phyloP scores from a whole-genome alignment of 2,888 invertebrate species.

The Cerastis rubricosa region DNA sequence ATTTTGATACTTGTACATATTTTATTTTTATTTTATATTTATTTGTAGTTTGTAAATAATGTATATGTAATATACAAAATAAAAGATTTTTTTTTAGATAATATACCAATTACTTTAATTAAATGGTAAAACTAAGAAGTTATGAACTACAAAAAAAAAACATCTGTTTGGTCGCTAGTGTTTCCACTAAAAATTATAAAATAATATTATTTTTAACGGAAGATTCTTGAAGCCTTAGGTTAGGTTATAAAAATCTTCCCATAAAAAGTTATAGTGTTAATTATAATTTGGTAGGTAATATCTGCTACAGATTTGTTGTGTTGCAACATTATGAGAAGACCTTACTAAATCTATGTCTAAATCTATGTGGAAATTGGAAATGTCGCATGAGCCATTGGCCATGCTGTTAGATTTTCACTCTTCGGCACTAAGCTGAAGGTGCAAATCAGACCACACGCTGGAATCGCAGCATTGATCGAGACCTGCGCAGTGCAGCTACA shows the following conservation, averaged over 20 bases:
- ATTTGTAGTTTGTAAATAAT: too few species aligned
- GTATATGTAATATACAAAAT: too few species aligned
- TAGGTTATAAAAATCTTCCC: background rate
- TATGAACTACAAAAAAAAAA: too few species aligned
- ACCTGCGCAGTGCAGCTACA: constrained; percentile 4
- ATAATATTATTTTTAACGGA: too few species aligned
- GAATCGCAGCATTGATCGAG: background rate
- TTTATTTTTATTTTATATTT: too few species aligned
- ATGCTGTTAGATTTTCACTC: background rate
- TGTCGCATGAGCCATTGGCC: background rate
- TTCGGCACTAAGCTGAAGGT: background rate
- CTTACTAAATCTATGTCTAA: background rate
- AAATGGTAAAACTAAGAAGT: too few species aligned
- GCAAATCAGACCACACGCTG: background rate
- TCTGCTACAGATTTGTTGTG: background rate
- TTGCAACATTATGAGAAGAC: background rate
- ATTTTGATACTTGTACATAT: too few species aligned
- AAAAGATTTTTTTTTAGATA: too few species aligned
- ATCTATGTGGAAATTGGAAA: background rate
- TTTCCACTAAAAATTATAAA: too few species aligned
- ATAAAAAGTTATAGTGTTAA: background rate
- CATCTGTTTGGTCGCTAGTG: too few species aligned
- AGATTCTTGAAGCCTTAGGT: background rate
- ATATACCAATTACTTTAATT: too few species aligned
- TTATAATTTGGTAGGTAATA: constrained; percentile 2